Evolutionary conservation across 2,888 invertebrate genomes (phyloP).

Genomic region (Apeira syringaria): DNA sequence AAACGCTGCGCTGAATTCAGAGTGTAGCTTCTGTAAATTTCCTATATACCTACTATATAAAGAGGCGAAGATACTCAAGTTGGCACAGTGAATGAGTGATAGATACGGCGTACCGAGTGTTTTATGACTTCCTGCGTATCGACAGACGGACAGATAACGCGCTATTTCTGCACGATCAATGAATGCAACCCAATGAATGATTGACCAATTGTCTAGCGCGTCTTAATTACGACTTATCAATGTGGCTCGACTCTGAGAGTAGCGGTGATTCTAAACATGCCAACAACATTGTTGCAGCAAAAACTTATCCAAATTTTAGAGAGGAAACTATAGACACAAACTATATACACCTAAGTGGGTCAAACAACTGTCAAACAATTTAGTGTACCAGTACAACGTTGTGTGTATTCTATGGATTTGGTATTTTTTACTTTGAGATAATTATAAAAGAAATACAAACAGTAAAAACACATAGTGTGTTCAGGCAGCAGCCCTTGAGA

Average conservation of each 20-base stretch:
- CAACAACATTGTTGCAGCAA: too few relatives aligned
- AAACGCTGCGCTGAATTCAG: too few relatives aligned
- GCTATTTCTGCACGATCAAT: conserved; percentile 58
- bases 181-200: conserved; percentile 60
- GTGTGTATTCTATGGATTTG: too few relatives aligned
- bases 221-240: conserved; percentile 35
- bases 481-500: too few relatives aligned
- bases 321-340: too few relatives aligned
- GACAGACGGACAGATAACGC: conserved; percentile 55
- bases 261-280: not conserved
- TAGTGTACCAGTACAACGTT: too few relatives aligned
- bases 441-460: too few relatives aligned
- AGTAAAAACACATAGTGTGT: too few relatives aligned
- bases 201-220: conserved; percentile 36
- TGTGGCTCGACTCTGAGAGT: not conserved
- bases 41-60: conserved; percentile 36
- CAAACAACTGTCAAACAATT: too few relatives aligned
- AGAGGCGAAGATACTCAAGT: conserved; percentile 43
- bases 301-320: too few relatives aligned
- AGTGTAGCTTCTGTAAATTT: conserved; percentile 3
- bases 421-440: too few relatives aligned
- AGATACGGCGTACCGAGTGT: conserved; percentile 53
- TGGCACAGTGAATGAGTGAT: conserved; percentile 56
- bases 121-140: conserved; percentile 72
- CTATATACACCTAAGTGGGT: too few relatives aligned